phyloP scores from a whole-genome alignment of 2,113 vertebrate genomes.

The Dromiciops gliroides region DNA sequence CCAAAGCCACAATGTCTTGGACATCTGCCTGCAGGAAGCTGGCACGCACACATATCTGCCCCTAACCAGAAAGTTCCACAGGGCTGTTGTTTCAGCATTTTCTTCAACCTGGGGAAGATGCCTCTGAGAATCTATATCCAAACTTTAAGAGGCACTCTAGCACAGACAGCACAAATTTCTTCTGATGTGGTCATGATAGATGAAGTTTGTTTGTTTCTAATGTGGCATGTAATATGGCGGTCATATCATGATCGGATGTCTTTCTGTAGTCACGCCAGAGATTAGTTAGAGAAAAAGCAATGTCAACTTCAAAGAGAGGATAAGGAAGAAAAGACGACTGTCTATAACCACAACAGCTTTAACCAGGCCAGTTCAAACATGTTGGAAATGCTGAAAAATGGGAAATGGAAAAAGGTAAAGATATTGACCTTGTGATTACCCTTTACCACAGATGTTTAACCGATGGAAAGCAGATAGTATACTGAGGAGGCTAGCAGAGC shows the following conservation, averaged over 20 bases:
- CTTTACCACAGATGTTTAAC: background rate
- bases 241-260: background rate
- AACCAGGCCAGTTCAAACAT: background rate
- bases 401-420: background rate
- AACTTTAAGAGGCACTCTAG: background rate
- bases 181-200: background rate
- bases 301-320: background rate
- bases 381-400: background rate
- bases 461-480: background rate
- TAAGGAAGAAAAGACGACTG: background rate
- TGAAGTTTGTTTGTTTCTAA: background rate
- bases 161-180: background rate
- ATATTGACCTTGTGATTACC: background rate
- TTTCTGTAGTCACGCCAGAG: background rate
- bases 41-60: background rate
- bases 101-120: background rate
- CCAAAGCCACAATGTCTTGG: background rate
- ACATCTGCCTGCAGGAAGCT: background rate
- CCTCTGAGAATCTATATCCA: background rate
- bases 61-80: background rate
- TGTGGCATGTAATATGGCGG: background rate
- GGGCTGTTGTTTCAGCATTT: background rate
- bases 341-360: background rate
- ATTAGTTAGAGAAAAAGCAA: background rate
- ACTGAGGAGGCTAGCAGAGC: background rate